Evolutionary conservation across 2,113 vertebrate genomes (phyloP).

Genomic region (Lepisosteus osseus): DNA sequence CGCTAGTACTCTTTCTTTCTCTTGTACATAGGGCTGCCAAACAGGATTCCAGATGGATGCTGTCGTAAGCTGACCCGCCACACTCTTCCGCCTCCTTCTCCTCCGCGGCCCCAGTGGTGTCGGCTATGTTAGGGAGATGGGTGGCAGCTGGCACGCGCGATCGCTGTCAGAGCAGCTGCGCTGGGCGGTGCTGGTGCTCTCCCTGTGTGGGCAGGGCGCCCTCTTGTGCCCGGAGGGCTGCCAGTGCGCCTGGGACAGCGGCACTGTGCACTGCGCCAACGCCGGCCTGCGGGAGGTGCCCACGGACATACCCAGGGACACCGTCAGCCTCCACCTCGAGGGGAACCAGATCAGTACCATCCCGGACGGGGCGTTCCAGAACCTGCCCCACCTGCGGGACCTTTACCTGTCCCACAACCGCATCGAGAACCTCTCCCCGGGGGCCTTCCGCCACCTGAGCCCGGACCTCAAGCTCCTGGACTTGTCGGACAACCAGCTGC

Average conservation of each 20-base stretch:
- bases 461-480: constrained; percentile 63
- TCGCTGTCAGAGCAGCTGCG: constrained; percentile 34
- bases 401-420: constrained; percentile 72
- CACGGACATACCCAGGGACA: constrained; percentile 59
- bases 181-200: constrained; percentile 38
- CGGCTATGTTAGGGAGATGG: constrained; percentile 61
- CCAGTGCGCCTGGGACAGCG: constrained; percentile 56
- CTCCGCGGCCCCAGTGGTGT: constrained; percentile 37
- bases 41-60: too few relatives aligned
- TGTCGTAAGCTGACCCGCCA: too few relatives aligned
- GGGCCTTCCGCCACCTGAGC: constrained; percentile 61
- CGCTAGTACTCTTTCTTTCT: too few relatives aligned
- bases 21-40: too few relatives aligned
- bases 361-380: constrained; percentile 56
- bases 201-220: constrained; percentile 38
- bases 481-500: constrained; percentile 68
- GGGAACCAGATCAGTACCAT: constrained; percentile 67
- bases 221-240: constrained; percentile 47
- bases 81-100: constrained; percentile 5
- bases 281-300: constrained; percentile 62
- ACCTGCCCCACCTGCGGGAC: constrained; percentile 62
- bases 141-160: constrained; percentile 26
- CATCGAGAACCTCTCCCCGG: constrained; percentile 58
- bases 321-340: constrained; percentile 63
- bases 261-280: constrained; percentile 60